phyloP scores from a whole-genome alignment of 2,888 invertebrate genomes.

The Chrysolina haemoptera region DNA sequence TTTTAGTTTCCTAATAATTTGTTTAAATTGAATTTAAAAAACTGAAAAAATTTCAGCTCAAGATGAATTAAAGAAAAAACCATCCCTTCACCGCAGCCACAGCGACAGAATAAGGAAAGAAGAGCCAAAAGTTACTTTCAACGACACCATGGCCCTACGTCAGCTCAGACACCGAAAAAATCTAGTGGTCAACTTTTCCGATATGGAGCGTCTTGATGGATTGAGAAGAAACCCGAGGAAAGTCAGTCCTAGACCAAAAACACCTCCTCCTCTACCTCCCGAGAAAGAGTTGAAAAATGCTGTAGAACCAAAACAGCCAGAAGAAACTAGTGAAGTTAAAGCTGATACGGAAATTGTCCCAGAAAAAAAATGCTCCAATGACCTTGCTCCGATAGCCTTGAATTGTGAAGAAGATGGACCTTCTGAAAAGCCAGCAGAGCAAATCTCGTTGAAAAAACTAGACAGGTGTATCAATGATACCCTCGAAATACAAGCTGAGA shows the following conservation, averaged over 20 bases:
- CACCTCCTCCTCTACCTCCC: slow-evolving; percentile 71
- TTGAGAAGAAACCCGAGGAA: slow-evolving; percentile 57
- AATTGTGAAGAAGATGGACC: neutral
- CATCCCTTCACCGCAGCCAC: slow-evolving; percentile 64
- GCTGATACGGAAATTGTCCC: neutral
- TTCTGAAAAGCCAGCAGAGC: slow-evolving; percentile 29
- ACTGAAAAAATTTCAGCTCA: too few relatives aligned
- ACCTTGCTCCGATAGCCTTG: neutral
- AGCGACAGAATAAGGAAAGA: slow-evolving; percentile 67
- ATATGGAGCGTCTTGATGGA: slow-evolving; percentile 63
- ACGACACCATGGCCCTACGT: slow-evolving; percentile 89
- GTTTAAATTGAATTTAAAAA: too few relatives aligned
- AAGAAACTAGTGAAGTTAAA: neutral
- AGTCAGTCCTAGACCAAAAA: slow-evolving; percentile 67
- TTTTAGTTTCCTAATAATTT: too few relatives aligned
- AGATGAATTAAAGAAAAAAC: neutral
- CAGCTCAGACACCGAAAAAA: slow-evolving; percentile 75
- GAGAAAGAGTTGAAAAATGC: neutral
- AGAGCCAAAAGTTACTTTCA: slow-evolving; percentile 74
- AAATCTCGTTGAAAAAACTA: slow-evolving; percentile 41
- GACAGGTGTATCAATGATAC: slow-evolving; percentile 39
- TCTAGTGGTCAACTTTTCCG: slow-evolving; percentile 75
- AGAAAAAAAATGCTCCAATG: neutral
- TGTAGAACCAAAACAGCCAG: neutral
- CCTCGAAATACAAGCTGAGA: slow-evolving; percentile 22